Evolutionary conservation across 2,797 vertebrate species (phyloP).

Genomic region (Pyrrhura leucotis): DNA sequence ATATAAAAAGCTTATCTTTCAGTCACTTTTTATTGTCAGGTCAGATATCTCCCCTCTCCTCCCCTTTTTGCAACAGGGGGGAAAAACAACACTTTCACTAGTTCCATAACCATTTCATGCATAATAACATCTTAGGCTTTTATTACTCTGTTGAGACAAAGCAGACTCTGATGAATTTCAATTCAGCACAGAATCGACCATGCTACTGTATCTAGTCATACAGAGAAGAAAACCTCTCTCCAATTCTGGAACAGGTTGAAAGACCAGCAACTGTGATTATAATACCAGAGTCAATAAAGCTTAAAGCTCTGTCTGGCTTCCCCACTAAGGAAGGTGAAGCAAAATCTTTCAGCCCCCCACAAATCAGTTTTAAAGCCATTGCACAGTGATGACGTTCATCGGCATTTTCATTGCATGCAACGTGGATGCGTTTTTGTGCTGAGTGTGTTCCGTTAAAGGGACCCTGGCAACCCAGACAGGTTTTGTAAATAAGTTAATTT

Average conservation of each 20-base stretch:
- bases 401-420: slow-evolving; percentile 7
- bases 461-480: neutral
- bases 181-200: slow-evolving; percentile 50
- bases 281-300: slow-evolving; percentile 61
- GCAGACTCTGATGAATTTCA: slow-evolving; percentile 77
- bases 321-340: slow-evolving; percentile 46
- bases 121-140: slow-evolving; percentile 73
- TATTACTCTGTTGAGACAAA: slow-evolving; percentile 73
- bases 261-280: slow-evolving; percentile 56
- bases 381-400: neutral
- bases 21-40: neutral
- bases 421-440: neutral
- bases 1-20: neutral
- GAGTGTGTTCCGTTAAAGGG: slow-evolving; percentile 12
- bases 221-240: slow-evolving; percentile 51
- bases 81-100: neutral
- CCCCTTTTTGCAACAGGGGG: neutral
- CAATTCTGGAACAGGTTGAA: slow-evolving; percentile 43
- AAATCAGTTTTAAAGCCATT: slow-evolving; percentile 51
- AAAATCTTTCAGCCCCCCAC: slow-evolving; percentile 7
- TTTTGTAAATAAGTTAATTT: slow-evolving; percentile 29
- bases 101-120: slow-evolving; percentile 66
- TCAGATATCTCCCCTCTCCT: slow-evolving; percentile 9
- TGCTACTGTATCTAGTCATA: slow-evolving; percentile 26
- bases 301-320: slow-evolving; percentile 62